Base-by-base conservation (phyloP, 1,140 invertebrate species). In the Ladona fulva region DNA sequence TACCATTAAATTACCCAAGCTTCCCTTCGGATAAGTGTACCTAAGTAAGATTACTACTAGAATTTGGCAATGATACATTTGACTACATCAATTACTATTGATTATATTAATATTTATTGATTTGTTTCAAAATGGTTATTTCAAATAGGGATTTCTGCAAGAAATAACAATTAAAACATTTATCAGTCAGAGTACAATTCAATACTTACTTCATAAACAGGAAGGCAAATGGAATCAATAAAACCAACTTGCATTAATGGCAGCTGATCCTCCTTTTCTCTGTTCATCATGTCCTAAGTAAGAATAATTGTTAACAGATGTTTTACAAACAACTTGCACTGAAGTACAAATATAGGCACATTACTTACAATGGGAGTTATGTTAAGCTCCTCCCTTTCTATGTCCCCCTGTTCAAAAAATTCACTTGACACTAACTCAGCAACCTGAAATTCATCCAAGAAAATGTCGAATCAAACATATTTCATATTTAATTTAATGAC, bases 211-310 rank as follows among this genome's bases (percentile, higher is more conserved):
- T 97, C 92, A 85, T 98, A 98, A 83, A 98, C 94, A 75, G 97
- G 96, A 81, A 96, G 86, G 86, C 97, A 98, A 82, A 98, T 97
- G 25, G 94, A 94, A 86, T 98, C 96, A 80, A 98, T 98, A 85
- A 98, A 98, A 77, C 92, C 93, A 79, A 98, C 94, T 91, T 98
- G 97, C 95, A 98, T 97, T 83, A 92, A 90, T 74, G 97, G 97
- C 80, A 98, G 87, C 84, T 97, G 92, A 83, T 97, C 94, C 85
- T 97, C 94, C 86, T 97, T 97, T 82, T 97, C 95, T 84, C 96
- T 87, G 85, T 98, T 97, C 96, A 98, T 98, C 86, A 97, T 95
- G 82, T 96, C 94, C 94, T 96, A 83, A 42, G 90, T 89, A 81
- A 25, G 24, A 25, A 75, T 24, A 25, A 42, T 75, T 5, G n/a